phyloP scores from a whole-genome alignment of 2,888 invertebrate species.

The Oligia fasciuncula region DNA sequence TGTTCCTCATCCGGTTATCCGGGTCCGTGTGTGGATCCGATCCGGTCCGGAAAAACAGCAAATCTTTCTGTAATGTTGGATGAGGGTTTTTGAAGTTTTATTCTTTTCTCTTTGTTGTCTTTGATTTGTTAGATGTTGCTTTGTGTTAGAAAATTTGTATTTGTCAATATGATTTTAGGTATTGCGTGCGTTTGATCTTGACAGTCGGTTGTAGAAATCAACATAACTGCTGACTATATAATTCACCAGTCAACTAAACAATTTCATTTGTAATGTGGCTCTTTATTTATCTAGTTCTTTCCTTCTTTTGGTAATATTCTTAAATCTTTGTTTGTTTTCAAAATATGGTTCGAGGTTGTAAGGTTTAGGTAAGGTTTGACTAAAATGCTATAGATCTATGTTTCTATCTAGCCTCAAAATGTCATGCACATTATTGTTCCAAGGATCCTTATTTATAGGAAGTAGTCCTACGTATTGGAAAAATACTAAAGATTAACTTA shows the following conservation, averaged over 20 bases:
- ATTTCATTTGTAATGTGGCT: not conserved
- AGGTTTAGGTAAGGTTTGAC: no score
- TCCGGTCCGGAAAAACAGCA: constrained; percentile 16
- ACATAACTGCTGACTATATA: not conserved
- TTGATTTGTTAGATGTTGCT: constrained; percentile 10
- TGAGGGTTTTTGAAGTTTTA: constrained; percentile 19
- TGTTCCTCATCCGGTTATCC: constrained; percentile 15
- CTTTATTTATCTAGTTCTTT: not conserved
- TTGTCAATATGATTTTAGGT: not conserved
- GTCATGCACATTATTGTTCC: not conserved
- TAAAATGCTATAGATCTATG: no score
- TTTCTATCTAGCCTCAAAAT: not conserved
- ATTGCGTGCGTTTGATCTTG: not conserved
- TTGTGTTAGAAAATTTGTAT: not conserved
- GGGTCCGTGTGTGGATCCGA: constrained; percentile 26
- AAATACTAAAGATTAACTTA: not conserved
- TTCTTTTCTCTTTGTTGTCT: constrained; percentile 2
- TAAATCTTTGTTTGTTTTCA: not conserved
- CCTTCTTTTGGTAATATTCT: not conserved
- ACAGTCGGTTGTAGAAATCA: not conserved
- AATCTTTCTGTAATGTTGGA: constrained; percentile 28
- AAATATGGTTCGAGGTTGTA: not conserved
- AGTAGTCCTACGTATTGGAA: not conserved
- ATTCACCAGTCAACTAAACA: not conserved
- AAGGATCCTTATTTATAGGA: not conserved